These are phyloP conservation scores for Melipona quadrifasciata DNA, from an alignment of 1,140 invertebrate species.

Conservation along the genomic window DNA sequence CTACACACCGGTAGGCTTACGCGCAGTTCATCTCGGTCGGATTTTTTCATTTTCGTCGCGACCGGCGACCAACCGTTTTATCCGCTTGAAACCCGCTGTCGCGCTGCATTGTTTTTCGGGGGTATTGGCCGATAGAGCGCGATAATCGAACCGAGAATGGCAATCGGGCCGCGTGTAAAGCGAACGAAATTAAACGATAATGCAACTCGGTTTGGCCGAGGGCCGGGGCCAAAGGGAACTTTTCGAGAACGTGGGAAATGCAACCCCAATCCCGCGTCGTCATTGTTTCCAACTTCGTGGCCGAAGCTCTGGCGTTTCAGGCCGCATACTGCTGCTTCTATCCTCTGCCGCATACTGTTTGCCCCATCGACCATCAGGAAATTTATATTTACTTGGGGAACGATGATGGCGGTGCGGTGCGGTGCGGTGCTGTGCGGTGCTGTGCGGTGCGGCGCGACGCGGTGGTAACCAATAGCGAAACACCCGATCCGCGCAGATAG, in stretches of 20 bases:
- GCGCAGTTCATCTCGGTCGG: slow-evolving; percentile 22
- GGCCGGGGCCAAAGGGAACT: background rate
- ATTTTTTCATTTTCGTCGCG: slow-evolving; percentile 25
- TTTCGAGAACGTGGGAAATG: slow-evolving; percentile 22
- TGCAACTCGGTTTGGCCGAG: background rate
- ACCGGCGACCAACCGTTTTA: slow-evolving; percentile 13
- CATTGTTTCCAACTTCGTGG: slow-evolving; percentile 12
- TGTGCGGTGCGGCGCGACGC: background rate
- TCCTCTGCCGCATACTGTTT: background rate
- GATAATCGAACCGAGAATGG: slow-evolving; percentile 43
- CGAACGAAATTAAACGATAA: slow-evolving; percentile 32
- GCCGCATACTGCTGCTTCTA: background rate
- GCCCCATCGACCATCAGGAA: background rate
- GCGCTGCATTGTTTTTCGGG: slow-evolving; percentile 11
- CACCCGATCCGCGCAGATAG: background rate
- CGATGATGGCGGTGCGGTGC: background rate
- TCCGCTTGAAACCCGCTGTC: slow-evolving; percentile 8
- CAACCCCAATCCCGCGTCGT: background rate
- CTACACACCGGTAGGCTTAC: background rate
- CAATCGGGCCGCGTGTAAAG: slow-evolving; percentile 27
- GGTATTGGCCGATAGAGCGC: background rate
- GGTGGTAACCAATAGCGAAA: background rate
- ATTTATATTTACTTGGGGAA: background rate
- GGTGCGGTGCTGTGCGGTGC: no score
- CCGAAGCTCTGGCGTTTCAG: no score